Conservation (phyloP, 2,797 vertebrate species). For the Xerus rutilus region DNA sequence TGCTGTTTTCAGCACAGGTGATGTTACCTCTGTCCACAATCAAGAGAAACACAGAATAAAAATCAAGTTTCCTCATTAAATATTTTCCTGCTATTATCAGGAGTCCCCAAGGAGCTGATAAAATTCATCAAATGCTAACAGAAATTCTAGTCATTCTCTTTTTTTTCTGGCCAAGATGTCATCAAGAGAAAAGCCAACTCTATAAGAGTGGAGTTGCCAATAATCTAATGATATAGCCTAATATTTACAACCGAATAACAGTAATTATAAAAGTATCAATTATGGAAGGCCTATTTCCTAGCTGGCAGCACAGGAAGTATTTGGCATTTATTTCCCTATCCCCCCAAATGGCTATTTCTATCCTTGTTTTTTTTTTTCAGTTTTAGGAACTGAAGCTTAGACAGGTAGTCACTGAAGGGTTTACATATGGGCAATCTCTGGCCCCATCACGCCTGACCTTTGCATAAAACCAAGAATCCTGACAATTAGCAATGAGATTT, state of each 20-base stretch:
- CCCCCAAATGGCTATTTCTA: neutral
- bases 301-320: neutral
- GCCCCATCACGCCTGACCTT: neutral
- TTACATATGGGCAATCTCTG: neutral
- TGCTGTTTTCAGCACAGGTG: neutral
- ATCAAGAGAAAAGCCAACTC: neutral
- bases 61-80: conserved; percentile 2
- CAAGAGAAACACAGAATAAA: neutral
- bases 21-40: neutral
- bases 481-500: neutral
- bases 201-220: neutral
- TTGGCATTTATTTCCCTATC: neutral
- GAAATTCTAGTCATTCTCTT: conserved; percentile 38
- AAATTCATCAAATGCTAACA: conserved; percentile 52
- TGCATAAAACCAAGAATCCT: neutral
- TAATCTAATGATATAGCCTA: neutral
- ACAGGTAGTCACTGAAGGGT: neutral
- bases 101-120: conserved; percentile 31
- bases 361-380: neutral
- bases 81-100: neutral
- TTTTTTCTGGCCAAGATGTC: conserved; percentile 5
- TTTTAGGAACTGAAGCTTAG: neutral
- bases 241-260: conserved; percentile 26
- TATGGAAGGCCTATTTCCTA: neutral
- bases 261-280: neutral